Base-by-base conservation (phyloP, 2,113 vertebrate species). In the Herpailurus yagouaroundi region DNA sequence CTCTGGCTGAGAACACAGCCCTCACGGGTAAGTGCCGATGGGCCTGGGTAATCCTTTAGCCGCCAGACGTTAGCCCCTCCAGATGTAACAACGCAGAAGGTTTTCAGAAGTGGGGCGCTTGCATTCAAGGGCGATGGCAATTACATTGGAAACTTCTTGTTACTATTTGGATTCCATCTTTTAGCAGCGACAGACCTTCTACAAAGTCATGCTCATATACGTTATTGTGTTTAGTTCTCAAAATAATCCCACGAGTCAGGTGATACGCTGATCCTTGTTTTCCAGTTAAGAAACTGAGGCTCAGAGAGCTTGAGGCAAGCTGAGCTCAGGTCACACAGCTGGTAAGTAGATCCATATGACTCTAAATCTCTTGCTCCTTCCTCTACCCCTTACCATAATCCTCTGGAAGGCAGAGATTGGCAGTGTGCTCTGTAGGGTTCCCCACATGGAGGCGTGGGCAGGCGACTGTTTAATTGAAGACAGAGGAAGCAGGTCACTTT, bases 241-340 rank as follows among this genome's bases (percentile, higher is more conserved):
- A 74, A 95, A 87, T 96, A 92, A 97, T 79, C 95, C 92, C 64
- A 33, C 36, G 33, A 92, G 94, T 97, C 97, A 92, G 94, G 64
- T 94, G 94, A 86, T 52, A 66, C 68, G 45, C 76, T 92, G 55
- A 98, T 69, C 68, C 63, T 98, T 45, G 93, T 95, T 97, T 98
- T 98, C 95, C 89, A 97, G 86, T 74, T 92, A 97, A 97, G 92
- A 96, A 97, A 97, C 68, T 97, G 84, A 96, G 80, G 74, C 74
- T 92, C 92, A 92, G 68, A 95, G 73, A 95, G 50, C 86, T 81
- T 27, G 12, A 91, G 57, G 71, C 64, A 38, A 68, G 84, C 50
- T 73, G 38, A 25, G 25, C 60, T 41, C 57, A 33, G 89, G 89
- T 97, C 97, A 97, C 80, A 94, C 31, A 97, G 89, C 91, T 85